Base-by-base conservation (phyloP, 2,888 invertebrate species). In the Gastracanthus pulcherrimus region DNA sequence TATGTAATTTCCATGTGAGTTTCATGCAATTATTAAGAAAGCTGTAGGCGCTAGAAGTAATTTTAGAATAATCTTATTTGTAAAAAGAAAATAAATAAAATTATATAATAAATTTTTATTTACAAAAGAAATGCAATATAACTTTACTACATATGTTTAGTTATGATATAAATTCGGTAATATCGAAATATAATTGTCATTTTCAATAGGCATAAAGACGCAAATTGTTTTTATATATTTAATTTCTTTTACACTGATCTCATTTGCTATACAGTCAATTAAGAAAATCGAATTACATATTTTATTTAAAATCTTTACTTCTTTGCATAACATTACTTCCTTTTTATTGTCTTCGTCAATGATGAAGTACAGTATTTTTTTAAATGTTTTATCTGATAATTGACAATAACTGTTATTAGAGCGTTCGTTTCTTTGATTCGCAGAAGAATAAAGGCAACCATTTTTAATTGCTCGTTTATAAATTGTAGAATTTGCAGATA, bases 371-470 rank as follows among this genome's bases (percentile, higher is more conserved):
- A 36, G 3, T 38, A 72, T 66, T 58, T 58, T 67, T 29, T 51
- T 38, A 64, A 62, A 66, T 7, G 7, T 9, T 11, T 13, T 23
- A 36, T 62, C 13, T 55, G 5, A 3, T 13, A 66, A 13, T 6
- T 62, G n/a, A 9, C 19, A 29, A 38, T 34, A 69, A 0, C 48
- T 29, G 36, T 70, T 69, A 36, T 75, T 29, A 0, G 75, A 80
- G 0, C 75, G 41, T 13, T 36, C 62, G 36, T 41, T 62, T 16
- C 45, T 48, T 34, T 16, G 23, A 11, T 6, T 45, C 23, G 7
- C 29, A 38, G 79, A 58, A 19, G 70, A 13, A 26, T 29, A 72
- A 13, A 79, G 58, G 48, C 74, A 74, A 2, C 31, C n/a, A n/a
- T 69, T 51, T 60, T 66, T 75, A 11, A 26, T 41, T 6, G 58